Evolutionary conservation across 2,113 vertebrate species (phyloP).

Genomic region (Petromus typicus): DNA sequence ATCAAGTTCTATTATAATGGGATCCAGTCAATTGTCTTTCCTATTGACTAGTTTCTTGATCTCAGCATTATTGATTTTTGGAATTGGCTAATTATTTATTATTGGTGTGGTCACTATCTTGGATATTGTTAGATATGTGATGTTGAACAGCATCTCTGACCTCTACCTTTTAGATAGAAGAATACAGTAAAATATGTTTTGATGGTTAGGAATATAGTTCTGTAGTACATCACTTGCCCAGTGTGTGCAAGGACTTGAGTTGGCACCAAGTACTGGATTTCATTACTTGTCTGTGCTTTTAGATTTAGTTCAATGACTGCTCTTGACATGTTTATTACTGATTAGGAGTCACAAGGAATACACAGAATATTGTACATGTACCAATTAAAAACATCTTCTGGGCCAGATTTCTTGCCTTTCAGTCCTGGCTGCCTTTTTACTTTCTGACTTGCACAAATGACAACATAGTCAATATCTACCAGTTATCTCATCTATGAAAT

Average conservation of each 20-base stretch:
- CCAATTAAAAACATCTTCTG: background rate
- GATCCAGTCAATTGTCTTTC: background rate
- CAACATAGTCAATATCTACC: background rate
- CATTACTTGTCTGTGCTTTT: background rate
- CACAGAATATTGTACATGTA: background rate
- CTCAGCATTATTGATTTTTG: background rate
- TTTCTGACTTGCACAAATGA: background rate
- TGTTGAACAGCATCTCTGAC: background rate
- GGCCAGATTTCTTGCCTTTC: background rate
- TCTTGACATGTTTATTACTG: background rate
- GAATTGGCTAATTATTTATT: background rate
- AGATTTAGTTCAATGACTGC: background rate
- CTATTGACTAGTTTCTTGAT: background rate
- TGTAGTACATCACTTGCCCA: background rate
- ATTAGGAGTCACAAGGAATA: accelerated
- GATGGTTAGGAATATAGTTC: no score
- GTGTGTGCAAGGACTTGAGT: background rate
- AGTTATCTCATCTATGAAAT: background rate
- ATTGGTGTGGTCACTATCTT: accelerated
- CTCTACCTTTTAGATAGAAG: background rate
- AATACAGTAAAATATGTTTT: background rate
- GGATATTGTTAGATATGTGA: background rate
- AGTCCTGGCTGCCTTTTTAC: background rate
- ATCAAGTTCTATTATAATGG: background rate
- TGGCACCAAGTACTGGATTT: background rate